Evolutionary conservation across 2,888 invertebrate species (phyloP), one percentile per base, ranked within the genome.

Genomic region (Sphaeridia pumilis): DNA sequence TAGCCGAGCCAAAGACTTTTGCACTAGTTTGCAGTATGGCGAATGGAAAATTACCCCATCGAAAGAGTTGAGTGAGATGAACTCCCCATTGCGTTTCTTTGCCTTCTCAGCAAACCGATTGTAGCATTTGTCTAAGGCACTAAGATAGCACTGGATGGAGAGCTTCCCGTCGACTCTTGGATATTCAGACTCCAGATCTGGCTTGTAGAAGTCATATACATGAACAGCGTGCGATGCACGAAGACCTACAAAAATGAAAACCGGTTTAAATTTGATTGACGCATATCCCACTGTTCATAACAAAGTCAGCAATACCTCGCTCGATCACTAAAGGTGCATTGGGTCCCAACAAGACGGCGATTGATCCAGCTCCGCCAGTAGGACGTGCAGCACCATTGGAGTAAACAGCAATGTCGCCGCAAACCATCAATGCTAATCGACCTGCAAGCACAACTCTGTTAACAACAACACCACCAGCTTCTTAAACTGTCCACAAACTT

Each of bases 121-220:
- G 72, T 95, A 99, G 72, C 97, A 97, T 67, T 83, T 81, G 71
- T 95, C 94, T 67, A 98, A 74, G 31, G 97, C 89, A 69, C 81
- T 82, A 53, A 95, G 77, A 72, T 98, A 99, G 70, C 94, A 94
- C 69, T 88, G 79, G 61, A 98, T 88, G 5, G 93, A 92, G 24
- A 95, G 76, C 71, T 86, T 86, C 5, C 97, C 98, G 74, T 98
- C 95, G 1, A 98, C 95, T 43, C 79, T 77, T 0, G 98, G 97
- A 71, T 94, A 99, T 70, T 97, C 97, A 0, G 92, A 93, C 22
- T 81, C 78, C 64, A 92, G 73, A 70, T 94, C 84, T 12, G 98
- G 97, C 70, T 99, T 98, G 74, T 97, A 99, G 70, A 98, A 98
- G 71, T 98, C 98, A 73, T 95, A 98, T 2, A 83, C 87, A 71